A percentile compares a stretch with the other conserved stretches of the same genome.
phyloP scores from a whole-genome alignment of 2,888 invertebrate genomes.

The Drepana falcataria region DNA sequence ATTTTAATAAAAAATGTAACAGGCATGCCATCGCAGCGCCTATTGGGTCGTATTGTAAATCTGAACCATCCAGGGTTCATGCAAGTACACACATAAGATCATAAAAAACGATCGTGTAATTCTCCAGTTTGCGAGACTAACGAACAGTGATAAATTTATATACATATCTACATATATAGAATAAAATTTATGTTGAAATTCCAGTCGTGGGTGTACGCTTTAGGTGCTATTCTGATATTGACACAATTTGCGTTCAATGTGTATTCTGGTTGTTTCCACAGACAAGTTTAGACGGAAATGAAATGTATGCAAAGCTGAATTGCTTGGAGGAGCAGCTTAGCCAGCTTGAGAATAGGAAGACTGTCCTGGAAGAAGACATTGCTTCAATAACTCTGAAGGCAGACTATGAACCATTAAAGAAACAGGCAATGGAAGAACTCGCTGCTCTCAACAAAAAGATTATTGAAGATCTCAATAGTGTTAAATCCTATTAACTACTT shows the following conservation, averaged over 20 bases:
- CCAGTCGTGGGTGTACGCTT: too few species aligned
- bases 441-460: constrained; percentile 78
- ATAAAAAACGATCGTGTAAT: too few species aligned
- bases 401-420: constrained; percentile 82
- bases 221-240: too few species aligned
- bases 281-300: constrained; percentile 83
- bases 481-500: constrained; percentile 47
- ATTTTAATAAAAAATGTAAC: too few species aligned
- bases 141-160: too few species aligned
- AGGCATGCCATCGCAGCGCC: too few species aligned
- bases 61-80: too few species aligned
- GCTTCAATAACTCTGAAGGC: constrained; percentile 82
- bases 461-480: constrained; percentile 58
- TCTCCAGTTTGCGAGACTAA: too few species aligned
- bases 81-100: too few species aligned
- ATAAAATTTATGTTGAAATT: too few species aligned
- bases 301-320: constrained; percentile 83
- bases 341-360: constrained; percentile 83
- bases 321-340: constrained; percentile 84
- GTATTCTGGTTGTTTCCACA: constrained; percentile 32
- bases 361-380: constrained; percentile 82
- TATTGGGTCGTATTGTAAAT: too few species aligned
- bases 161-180: too few species aligned
- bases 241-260: neutral
- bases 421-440: constrained; percentile 76